Evolutionary conservation across 2,113 vertebrate species (phyloP).

Genomic region (Dendrocopos noguchii): DNA sequence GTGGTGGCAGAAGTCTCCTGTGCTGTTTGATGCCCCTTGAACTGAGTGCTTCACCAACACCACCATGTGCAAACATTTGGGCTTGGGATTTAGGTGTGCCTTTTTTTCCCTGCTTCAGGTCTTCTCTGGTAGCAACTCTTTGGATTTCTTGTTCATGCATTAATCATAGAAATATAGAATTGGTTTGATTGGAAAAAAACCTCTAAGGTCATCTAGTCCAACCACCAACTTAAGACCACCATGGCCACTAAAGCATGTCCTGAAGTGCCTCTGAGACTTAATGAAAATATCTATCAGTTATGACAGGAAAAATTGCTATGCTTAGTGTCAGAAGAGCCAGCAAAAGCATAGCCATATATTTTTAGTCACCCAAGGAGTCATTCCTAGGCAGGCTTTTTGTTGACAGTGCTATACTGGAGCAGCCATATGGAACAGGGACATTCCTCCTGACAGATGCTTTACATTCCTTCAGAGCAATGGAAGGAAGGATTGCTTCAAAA

Average conservation of each 20-base stretch:
- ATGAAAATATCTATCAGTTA: background rate
- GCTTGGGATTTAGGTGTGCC: background rate
- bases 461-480: background rate
- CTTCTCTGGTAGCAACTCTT: background rate
- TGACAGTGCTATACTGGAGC: background rate
- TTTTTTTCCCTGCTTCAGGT: background rate
- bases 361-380: conserved; percentile 19
- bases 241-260: too few species aligned
- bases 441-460: conserved; percentile 21
- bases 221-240: too few species aligned
- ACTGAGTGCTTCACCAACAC: background rate
- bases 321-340: background rate
- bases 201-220: too few species aligned
- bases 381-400: background rate
- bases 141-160: background rate
- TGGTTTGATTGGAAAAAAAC: too few species aligned
- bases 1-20: background rate
- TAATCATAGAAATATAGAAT: background rate
- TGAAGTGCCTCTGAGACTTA: too few species aligned
- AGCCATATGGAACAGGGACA: conserved; percentile 9
- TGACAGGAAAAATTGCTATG: background rate
- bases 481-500: background rate
- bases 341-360: background rate
- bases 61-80: background rate
- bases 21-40: background rate